A percentile compares a stretch with the other conserved stretches of the same genome.
Conservation (phyloP, 2,888 invertebrate species). For the Electrophaes corylata region DNA sequence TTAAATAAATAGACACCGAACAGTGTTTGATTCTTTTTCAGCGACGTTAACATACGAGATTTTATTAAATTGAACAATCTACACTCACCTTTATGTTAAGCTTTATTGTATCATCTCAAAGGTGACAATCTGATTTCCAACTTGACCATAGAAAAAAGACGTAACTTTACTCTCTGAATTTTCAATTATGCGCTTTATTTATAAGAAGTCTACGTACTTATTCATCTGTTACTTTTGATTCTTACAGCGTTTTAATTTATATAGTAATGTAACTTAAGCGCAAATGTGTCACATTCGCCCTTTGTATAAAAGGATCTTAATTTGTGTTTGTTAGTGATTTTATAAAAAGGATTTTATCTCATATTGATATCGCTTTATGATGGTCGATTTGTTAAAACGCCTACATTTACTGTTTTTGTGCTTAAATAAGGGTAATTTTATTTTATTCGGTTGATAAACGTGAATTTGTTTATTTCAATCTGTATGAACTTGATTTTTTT, state of each 20-base stretch:
- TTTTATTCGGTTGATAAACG: constrained; percentile 22
- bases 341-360: constrained; percentile 46
- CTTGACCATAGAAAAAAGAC: constrained; percentile 11
- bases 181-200: constrained; percentile 8
- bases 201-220: background rate
- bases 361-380: constrained; percentile 47
- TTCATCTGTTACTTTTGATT: background rate
- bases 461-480: background rate
- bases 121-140: constrained; percentile 49
- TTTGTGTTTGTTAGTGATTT: constrained; percentile 51
- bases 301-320: constrained; percentile 53
- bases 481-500: constrained; percentile 12
- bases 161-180: constrained; percentile 3
- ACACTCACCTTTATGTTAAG: constrained; percentile 38
- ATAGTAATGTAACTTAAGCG: constrained; percentile 30
- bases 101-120: constrained; percentile 47
- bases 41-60: too few species aligned
- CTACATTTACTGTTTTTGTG: constrained; percentile 49
- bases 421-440: constrained; percentile 43
- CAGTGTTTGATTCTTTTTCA: too few species aligned
- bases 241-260: constrained; percentile 6
- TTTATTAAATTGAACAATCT: constrained; percentile 22
- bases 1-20: too few species aligned
- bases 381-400: constrained; percentile 52
- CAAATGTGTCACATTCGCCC: constrained; percentile 49